Conservation (phyloP, 2,888 invertebrate species). For the Dorcus hopei region DNA sequence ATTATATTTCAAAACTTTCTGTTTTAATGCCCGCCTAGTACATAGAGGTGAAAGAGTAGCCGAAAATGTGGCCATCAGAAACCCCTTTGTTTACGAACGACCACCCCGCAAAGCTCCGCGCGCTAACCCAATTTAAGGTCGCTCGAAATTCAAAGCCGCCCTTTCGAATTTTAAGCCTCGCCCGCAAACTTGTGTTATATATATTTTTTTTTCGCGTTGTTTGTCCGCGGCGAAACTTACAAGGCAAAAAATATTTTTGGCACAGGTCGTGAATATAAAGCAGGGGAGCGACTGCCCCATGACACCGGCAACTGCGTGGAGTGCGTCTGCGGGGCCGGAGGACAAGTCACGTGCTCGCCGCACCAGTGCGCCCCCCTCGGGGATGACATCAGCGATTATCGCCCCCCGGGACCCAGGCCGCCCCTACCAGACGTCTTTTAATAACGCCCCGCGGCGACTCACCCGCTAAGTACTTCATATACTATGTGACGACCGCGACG, state of each 20-base stretch:
- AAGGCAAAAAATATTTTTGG: conserved; percentile 15
- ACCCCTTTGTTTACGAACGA: too few species aligned
- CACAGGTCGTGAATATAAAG: conserved; percentile 60
- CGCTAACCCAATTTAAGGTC: too few species aligned
- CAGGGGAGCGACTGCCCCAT: conserved; percentile 64
- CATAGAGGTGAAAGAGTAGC: too few species aligned
- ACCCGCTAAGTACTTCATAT: neutral
- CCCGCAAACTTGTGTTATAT: neutral
- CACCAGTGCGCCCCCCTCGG: conserved; percentile 46
- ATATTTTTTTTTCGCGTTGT: conserved; percentile 1
- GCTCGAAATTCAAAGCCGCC: too few species aligned
- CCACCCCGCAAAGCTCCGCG: too few species aligned
- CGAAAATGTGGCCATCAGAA: too few species aligned
- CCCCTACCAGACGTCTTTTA: conserved; percentile 34
- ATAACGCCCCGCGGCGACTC: conserved; percentile 15
- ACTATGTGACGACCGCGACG: neutral
- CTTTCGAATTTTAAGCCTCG: too few species aligned
- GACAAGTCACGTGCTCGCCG: conserved; percentile 48
- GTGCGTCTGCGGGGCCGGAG: conserved; percentile 63
- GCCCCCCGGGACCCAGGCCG: conserved; percentile 39
- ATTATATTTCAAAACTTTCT: too few species aligned
- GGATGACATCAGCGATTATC: conserved; percentile 47
- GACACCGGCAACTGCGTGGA: conserved; percentile 70
- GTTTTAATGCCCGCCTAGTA: too few species aligned
- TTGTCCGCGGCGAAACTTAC: neutral